phyloP scores from a whole-genome alignment of 2,797 vertebrate species.

The Sparidentex hasta region DNA sequence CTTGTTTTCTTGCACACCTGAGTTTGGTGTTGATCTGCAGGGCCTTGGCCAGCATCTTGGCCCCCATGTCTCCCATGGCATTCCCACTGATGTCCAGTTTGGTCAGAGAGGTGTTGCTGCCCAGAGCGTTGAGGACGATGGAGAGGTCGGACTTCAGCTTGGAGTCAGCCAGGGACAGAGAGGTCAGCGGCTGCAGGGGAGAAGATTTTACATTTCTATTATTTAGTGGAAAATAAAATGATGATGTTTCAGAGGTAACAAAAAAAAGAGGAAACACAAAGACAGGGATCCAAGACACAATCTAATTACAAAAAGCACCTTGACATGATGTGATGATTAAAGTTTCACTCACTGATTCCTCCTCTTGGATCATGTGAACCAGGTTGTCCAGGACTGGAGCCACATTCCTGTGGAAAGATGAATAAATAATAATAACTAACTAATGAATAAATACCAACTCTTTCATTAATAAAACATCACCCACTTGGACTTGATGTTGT shows the following conservation, averaged over 20 bases:
- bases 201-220: not conserved
- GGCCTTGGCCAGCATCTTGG: conserved; percentile 97
- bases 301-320: not conserved
- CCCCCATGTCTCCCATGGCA: conserved; percentile 97
- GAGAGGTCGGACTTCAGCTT: conserved; percentile 95
- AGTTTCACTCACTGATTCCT: conserved; percentile 92
- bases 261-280: not conserved
- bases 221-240: too few relatives aligned
- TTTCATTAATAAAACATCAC: conserved; percentile 24
- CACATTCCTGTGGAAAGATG: conserved; percentile 88
- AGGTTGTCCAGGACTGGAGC: conserved; percentile 93
- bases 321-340: not conserved
- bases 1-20: conserved; percentile 81
- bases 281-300: not conserved
- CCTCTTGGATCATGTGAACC: conserved; percentile 98
- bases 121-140: conserved; percentile 94
- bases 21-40: conserved; percentile 99
- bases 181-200: conserved; percentile 90
- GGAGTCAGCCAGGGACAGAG: conserved; percentile 95
- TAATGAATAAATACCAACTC: too few relatives aligned
- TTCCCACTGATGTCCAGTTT: conserved; percentile 97
- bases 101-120: conserved; percentile 94
- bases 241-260: not conserved
- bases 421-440: too few relatives aligned
- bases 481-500: conserved; percentile 99